Conservation (phyloP, 2,797 vertebrate genomes). For the Paguma larvata region DNA sequence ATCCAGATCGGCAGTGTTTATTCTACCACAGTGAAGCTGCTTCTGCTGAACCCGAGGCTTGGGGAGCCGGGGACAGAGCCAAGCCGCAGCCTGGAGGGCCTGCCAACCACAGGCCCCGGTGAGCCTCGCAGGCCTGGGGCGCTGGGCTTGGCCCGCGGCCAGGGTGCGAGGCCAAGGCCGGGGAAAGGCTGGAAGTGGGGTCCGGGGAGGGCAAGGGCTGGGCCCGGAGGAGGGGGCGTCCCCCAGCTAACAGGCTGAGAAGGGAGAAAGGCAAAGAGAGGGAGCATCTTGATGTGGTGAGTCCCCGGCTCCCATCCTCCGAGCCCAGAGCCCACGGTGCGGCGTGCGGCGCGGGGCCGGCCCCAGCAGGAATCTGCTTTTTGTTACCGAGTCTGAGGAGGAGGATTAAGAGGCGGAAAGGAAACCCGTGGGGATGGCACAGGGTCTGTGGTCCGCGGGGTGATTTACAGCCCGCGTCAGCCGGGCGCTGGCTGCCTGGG, state of each 20-base stretch:
- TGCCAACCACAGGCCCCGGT: constrained; percentile 62
- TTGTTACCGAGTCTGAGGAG: constrained; percentile 65
- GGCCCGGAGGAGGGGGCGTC: background rate
- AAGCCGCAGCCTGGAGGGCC: constrained; percentile 62
- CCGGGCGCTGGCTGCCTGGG: constrained; percentile 59
- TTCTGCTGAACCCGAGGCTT: background rate
- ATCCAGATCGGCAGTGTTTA: background rate
- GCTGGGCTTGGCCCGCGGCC: background rate
- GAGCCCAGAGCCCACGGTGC: background rate
- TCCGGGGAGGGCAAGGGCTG: background rate
- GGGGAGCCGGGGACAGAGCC: background rate
- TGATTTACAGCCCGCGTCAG: constrained; percentile 70
- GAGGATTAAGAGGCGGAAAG: constrained; percentile 78
- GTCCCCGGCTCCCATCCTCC: constrained; percentile 24
- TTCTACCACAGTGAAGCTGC: constrained; percentile 15
- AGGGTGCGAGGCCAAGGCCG: background rate
- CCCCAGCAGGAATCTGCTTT: constrained; percentile 78
- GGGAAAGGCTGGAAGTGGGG: constrained; percentile 34
- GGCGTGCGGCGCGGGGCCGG: background rate
- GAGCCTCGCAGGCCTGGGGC: background rate
- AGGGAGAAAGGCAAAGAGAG: constrained; percentile 33
- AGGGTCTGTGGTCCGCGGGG: constrained; percentile 69
- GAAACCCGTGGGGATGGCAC: constrained; percentile 70
- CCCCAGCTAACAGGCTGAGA: background rate
- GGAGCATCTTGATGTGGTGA: constrained; percentile 65